phyloP scores from a whole-genome alignment of 2,797 vertebrate species.

The Acipenser ruthenus region DNA sequence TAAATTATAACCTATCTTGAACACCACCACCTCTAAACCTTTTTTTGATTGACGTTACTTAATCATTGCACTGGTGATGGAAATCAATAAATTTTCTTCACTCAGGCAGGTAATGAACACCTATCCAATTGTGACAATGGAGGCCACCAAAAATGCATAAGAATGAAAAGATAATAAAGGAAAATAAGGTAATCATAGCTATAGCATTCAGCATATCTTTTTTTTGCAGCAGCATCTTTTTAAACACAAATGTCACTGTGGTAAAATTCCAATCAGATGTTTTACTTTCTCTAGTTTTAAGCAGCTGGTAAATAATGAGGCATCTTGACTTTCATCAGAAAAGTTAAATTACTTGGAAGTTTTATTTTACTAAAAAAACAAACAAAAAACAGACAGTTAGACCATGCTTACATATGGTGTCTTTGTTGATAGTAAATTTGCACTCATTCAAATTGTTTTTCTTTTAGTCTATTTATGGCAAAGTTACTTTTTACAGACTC shows the following conservation, averaged over 20 bases:
- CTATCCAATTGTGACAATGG: too few species aligned
- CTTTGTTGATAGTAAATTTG: slow-evolving; percentile 18
- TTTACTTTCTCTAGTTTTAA: slow-evolving; percentile 23
- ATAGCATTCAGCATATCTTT: too few species aligned
- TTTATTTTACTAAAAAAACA: slow-evolving; percentile 1
- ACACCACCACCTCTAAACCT: too few species aligned
- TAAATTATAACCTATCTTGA: too few species aligned
- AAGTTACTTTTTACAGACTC: slow-evolving; percentile 27
- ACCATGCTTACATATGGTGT: slow-evolving; percentile 21
- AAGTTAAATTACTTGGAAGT: slow-evolving; percentile 11
- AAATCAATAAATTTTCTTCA: too few species aligned
- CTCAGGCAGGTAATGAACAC: too few species aligned
- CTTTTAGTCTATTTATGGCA: slow-evolving; percentile 27
- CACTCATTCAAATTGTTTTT: slow-evolving; percentile 28
- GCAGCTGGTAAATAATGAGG: slow-evolving; percentile 31
- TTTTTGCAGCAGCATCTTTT: too few species aligned
- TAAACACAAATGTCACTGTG: slow-evolving; percentile 11
- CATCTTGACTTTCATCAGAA: slow-evolving; percentile 23
- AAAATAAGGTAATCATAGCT: too few species aligned
- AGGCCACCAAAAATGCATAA: too few species aligned
- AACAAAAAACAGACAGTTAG: slow-evolving; percentile 22
- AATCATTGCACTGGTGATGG: too few species aligned
- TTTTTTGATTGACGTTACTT: too few species aligned
- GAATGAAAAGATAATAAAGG: too few species aligned
- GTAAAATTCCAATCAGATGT: slow-evolving; percentile 20